phyloP scores from a whole-genome alignment of 35 echinoderm and acorn worm genomes.

The Hemicentrotus pulcherrimus region DNA sequence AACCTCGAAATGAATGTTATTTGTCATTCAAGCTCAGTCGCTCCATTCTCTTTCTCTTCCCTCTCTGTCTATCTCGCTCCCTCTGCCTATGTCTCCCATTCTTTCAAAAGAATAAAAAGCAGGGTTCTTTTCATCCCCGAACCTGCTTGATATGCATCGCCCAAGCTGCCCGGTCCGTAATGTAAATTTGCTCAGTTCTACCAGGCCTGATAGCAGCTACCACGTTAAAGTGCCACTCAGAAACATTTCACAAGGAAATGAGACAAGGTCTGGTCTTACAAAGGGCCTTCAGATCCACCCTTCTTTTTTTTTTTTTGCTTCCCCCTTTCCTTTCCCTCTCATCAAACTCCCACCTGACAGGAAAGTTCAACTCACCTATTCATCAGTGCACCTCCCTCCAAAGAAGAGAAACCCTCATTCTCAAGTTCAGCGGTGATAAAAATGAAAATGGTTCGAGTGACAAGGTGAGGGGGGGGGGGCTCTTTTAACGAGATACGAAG shows the following conservation, averaged over 20 bases:
- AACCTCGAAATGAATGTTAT: conserved; percentile 51
- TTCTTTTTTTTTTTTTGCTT: neutral
- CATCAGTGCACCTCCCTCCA: neutral
- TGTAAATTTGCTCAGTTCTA: conserved; percentile 44
- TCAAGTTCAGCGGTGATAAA: conserved; percentile 3
- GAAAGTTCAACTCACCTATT: conserved; percentile 18
- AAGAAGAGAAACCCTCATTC: neutral
- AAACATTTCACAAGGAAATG: conserved; percentile 42
- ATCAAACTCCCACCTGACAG: conserved; percentile 8
- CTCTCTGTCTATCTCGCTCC: neutral
- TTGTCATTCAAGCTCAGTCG: conserved; percentile 43
- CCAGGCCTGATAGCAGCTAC: conserved; percentile 15
- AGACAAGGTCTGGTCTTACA: conserved; percentile 11
- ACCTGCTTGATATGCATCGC: conserved; percentile 40
- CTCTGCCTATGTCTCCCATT: neutral
- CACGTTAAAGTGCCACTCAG: conserved; percentile 34
- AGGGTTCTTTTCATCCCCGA: conserved; percentile 1
- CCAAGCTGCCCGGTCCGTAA: conserved; percentile 35
- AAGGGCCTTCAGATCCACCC: neutral
- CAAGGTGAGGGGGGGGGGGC: neutral
- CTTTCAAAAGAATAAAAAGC: neutral
- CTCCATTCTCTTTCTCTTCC: neutral
- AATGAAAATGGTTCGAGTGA: neutral
- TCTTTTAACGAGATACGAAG: neutral
- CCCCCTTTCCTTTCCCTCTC: neutral